Evolutionary conservation across 92 coral and sea anemone species (phyloP), one percentile per base, ranked within the genome.

Genomic region (Scolanthus callimorphus): DNA sequence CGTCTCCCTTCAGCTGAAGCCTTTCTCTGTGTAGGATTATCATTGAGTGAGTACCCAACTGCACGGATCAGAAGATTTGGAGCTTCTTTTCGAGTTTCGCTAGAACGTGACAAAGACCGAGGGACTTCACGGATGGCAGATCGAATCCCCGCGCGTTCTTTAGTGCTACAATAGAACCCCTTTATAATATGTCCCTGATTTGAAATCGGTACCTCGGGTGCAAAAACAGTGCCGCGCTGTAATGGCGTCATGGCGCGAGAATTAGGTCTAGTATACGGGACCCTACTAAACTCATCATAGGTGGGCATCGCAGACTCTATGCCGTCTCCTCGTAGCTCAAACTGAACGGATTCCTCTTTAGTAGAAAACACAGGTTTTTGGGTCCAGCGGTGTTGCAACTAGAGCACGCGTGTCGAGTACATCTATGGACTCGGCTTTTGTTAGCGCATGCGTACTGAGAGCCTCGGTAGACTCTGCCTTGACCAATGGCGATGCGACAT

Each of bases 281-380:
- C 6, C 17, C 50, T 47, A 30, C 19, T 45, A 3, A 12, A 12
- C 10, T 15, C 50, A 22, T 66, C 29, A 2, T 27, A 25, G 52
- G 6, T 12, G 15, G n/a, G 11, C 17, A 28, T 30, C 2, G 31
- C 19, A 4, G 12, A 6, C 30, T 45, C 74, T 1, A 68, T 38
- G 23, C 64, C 25, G 55, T 68, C 75, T 27, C 75, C 75, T 55
- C 75, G 63, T 25, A 68, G 49, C 29, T 47, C 69, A 47, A 63
- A 47, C 34, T 27, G 22, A 4, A 25, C 39, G n/a, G 3, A 11
- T 11, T 2, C 2, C 34, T 55, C 52, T 21, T 20, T 46, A 4
- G 8, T 46, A 4, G 17, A 4, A 4, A 9, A 9, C 23, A 10
- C 52, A 46, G 19, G n/a, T 34, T 15, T 34, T 34, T 34, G 41